Evolutionary conservation across 2,888 invertebrate genomes (phyloP).

Genomic region (Diarsia dahlii): DNA sequence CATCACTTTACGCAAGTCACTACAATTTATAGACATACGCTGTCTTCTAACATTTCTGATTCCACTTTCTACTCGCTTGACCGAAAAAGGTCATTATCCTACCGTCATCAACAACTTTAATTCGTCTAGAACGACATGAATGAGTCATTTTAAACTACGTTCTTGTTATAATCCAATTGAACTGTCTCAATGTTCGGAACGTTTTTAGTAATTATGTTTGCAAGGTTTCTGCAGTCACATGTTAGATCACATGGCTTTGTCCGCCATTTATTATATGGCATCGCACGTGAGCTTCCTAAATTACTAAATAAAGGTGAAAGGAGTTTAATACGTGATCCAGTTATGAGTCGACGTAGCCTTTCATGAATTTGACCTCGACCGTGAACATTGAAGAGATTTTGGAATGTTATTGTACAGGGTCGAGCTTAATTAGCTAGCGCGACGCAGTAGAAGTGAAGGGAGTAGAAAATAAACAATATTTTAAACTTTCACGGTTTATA

Average conservation of each 20-base stretch:
- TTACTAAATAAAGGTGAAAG: constrained; percentile 35
- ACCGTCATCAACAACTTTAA: constrained; percentile 21
- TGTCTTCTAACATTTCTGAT: constrained; percentile 12
- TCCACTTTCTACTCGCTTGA: constrained; percentile 45
- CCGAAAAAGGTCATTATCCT: constrained; percentile 42
- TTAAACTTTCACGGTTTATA: too few relatives aligned
- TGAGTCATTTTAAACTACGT: constrained; percentile 47
- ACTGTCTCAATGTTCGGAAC: constrained; percentile 37
- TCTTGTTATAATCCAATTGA: constrained; percentile 61
- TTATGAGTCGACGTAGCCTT: constrained; percentile 34
- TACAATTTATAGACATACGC: constrained; percentile 6
- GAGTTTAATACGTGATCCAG: constrained; percentile 49
- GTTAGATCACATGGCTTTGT: constrained; percentile 50
- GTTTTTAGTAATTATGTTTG: constrained; percentile 57
- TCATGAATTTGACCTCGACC: constrained; percentile 25
- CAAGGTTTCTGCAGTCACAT: constrained; percentile 67
- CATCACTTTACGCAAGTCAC: constrained; percentile 36
- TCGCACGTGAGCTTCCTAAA: constrained; percentile 62
- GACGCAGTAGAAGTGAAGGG: not conserved
- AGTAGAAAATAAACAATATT: not conserved
- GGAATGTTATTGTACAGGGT: not conserved
- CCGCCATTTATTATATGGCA: constrained; percentile 62
- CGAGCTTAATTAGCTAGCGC: not conserved
- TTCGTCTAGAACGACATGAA: constrained; percentile 33
- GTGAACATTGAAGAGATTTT: constrained; percentile 14